Evolutionary conservation across 1,140 invertebrate species (phyloP).

Genomic region (Aphis gossypii): DNA sequence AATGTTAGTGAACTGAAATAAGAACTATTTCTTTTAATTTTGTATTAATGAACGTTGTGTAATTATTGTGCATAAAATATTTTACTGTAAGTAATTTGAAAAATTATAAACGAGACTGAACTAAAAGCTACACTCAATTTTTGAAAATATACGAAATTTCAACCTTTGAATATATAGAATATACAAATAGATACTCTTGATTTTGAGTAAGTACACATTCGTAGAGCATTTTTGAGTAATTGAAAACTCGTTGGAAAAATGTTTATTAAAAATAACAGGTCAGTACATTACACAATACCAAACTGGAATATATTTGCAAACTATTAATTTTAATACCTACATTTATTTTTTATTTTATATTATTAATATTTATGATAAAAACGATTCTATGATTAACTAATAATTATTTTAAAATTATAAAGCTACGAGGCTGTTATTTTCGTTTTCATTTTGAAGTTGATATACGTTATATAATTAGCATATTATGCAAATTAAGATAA

Average conservation of each 20-base stretch:
- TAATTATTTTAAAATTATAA: neutral
- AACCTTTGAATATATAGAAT: neutral
- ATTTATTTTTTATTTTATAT: too few species aligned
- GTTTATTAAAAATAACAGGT: neutral
- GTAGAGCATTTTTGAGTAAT: neutral
- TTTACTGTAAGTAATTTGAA: neutral
- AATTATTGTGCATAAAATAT: neutral
- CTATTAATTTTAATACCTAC: too few species aligned
- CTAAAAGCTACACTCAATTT: neutral
- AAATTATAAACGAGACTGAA: neutral
- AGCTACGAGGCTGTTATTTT: neutral
- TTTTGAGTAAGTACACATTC: neutral
- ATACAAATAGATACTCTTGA: neutral
- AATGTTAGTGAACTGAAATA: neutral
- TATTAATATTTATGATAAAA: neutral
- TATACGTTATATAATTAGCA: neutral
- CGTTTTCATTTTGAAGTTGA: neutral
- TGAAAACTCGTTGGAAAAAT: neutral
- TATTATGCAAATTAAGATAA: neutral
- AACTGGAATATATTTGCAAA: neutral
- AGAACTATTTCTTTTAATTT: neutral
- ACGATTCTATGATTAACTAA: neutral
- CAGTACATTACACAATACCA: neutral
- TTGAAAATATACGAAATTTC: neutral
- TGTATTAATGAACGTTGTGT: neutral